A percentile compares a stretch with the other conserved stretches of the same genome.
These are phyloP conservation scores for Paedocypris micromegethes DNA, from an alignment of 2,797 vertebrate genomes.

Conservation along the genomic window DNA sequence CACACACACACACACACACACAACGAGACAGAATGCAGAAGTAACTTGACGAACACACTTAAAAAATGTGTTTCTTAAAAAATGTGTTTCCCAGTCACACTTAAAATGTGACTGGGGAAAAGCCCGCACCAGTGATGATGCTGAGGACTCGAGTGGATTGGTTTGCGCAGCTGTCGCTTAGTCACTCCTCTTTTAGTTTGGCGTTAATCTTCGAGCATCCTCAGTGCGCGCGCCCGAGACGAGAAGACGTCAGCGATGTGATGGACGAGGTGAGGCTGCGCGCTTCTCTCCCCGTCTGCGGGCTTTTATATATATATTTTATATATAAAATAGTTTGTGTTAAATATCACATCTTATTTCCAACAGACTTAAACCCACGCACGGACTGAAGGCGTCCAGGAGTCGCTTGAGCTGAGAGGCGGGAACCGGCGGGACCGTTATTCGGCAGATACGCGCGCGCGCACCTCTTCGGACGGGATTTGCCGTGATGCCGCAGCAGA, in stretches of 20 bases:
- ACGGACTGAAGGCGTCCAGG: constrained; percentile 39
- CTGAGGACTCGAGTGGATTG: constrained; percentile 40
- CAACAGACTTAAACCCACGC: constrained; percentile 24
- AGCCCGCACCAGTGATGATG: neutral
- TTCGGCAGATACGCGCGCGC: constrained; percentile 57
- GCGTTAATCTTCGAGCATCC: constrained; percentile 52
- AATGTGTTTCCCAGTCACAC: constrained; percentile 4
- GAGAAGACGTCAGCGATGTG: constrained; percentile 23
- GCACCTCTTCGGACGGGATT: constrained; percentile 55
- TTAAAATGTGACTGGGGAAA: no score
- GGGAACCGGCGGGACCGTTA: constrained; percentile 40
- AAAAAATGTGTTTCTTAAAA: no score
- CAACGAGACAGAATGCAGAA: no score
- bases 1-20: no score
- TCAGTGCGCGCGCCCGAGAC: constrained; percentile 48
- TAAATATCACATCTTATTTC: no score
- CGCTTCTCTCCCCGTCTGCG: no score
- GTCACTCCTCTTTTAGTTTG: constrained; percentile 51
- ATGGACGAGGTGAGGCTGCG: no score
- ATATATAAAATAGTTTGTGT: neutral
- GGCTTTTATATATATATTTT: neutral
- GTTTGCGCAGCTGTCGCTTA: constrained; percentile 60
- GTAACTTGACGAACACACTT: no score
- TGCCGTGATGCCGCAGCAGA: constrained; percentile 66
- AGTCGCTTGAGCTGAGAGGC: neutral